phyloP scores from a whole-genome alignment of 2,888 invertebrate genomes.

The Sycophila texana region DNA sequence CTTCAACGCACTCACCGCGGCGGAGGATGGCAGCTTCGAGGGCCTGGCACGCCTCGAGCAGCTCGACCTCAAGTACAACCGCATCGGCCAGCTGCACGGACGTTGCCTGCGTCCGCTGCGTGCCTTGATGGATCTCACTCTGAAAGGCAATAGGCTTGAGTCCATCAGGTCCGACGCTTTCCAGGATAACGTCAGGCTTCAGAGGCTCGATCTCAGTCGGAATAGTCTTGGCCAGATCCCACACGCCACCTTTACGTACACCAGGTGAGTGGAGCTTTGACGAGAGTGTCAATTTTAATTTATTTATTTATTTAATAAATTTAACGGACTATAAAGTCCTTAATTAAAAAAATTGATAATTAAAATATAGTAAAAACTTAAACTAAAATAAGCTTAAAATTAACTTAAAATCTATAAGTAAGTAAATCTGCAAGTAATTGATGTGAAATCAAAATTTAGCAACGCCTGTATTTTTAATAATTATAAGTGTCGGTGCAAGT shows the following conservation, averaged over 20 bases:
- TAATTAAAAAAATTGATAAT: no score
- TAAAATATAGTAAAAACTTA: no score
- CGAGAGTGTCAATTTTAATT: no score
- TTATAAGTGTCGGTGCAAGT: no score
- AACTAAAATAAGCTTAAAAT: no score
- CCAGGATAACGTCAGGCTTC: constrained; percentile 81
- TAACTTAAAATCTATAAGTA: no score
- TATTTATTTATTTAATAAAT: no score
- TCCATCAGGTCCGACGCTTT: constrained; percentile 83
- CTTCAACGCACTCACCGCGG: constrained; percentile 83
- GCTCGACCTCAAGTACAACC: constrained; percentile 86
- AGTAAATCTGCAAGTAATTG: no score
- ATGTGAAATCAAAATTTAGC: no score
- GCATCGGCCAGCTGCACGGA: constrained; percentile 82
- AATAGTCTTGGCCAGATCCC: constrained; percentile 85
- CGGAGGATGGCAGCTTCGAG: constrained; percentile 84
- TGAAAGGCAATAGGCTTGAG: constrained; percentile 87
- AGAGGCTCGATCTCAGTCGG: constrained; percentile 84
- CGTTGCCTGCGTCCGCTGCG: constrained; percentile 81
- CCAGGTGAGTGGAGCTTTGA: constrained; percentile 74
- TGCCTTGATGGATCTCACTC: constrained; percentile 83
- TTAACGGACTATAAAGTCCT: no score
- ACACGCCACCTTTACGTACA: constrained; percentile 79
- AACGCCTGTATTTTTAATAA: no score
- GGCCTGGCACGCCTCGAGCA: constrained; percentile 84